These are phyloP conservation scores for Branchinecta sandiegonensis DNA, from an alignment of 2,888 invertebrate species.

Conservation along the genomic window DNA sequence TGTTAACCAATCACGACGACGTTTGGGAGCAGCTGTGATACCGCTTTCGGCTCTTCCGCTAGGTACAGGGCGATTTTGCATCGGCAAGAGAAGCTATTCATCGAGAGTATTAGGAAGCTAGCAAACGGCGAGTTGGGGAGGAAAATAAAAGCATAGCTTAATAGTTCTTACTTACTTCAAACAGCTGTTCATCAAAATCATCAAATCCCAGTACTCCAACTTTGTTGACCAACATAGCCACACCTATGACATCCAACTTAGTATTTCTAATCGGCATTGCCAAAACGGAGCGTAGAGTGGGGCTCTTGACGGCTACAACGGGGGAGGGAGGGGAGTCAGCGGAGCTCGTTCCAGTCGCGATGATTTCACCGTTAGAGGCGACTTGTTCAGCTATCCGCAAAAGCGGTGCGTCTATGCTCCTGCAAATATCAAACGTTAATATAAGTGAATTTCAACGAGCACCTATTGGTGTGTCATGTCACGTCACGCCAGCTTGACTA, in stretches of 20 bases:
- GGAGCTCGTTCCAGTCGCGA: conserved; percentile 36
- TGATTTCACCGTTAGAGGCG: conserved; percentile 38
- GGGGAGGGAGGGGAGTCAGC: not conserved
- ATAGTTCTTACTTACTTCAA: conserved; percentile 35
- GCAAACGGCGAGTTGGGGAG: no score
- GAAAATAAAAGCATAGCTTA: no score
- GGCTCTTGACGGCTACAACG: conserved; percentile 27
- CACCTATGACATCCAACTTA: conserved; percentile 39
- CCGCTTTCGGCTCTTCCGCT: no score
- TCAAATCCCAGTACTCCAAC: conserved; percentile 39
- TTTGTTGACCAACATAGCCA: conserved; percentile 41
- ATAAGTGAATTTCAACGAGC: no score
- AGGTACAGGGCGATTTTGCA: no score
- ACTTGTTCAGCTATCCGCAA: conserved; percentile 38
- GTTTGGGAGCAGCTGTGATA: no score
- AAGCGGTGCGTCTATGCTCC: conserved; percentile 25
- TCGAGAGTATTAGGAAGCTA: no score
- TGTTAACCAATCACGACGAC: no score
- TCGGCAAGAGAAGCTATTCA: no score
- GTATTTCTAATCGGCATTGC: conserved; percentile 41
- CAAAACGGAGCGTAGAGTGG: conserved; percentile 36
- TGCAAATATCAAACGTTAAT: not conserved
- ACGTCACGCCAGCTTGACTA: no score
- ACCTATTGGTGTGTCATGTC: no score
- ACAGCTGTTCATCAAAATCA: conserved; percentile 41